Evolutionary conservation across 2,797 vertebrate species (phyloP), one percentile per base, ranked within the genome.

Genomic region (Enoplosus armatus): DNA sequence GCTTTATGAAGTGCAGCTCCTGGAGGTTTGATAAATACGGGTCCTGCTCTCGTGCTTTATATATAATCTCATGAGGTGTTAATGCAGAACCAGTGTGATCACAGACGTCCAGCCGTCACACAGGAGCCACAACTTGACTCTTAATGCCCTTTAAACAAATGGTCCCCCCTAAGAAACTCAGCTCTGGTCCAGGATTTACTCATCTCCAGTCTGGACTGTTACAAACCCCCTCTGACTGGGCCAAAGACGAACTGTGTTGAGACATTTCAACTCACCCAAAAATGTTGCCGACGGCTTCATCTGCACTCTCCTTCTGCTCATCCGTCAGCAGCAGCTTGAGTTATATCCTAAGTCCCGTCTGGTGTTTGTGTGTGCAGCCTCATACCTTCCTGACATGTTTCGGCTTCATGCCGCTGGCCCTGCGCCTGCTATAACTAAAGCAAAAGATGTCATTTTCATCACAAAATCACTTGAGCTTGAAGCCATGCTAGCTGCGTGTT

Each of bases 251-350:
- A 27, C 41, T 22, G 59, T 24, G 50, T 33, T 5, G 50, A 69
- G 47, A 54, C 76, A 26, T 41, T 29, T 27, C 12, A 55, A 1
- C 47, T 62, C 3, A 14, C 12, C 9, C 29, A 69, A 5, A 50
- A 70, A 58, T 50, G 53, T 26, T 20, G 22, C 15, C 9, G 55
- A 53, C 54, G 22, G 27, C 62, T 60, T 73, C 24, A 27, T 54
- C 31, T 43, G 5, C 15, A 16, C 41, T 43, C 41, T 43, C 37
- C 37, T 48, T 35, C 64, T 43, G 33, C 59, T 48, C 58, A 63
- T 80, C 77, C 29, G 29, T 72, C 55, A 45, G 43, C 0, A 10
- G 56, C 47, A 74, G 59, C 45, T 31, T 56, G 41, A 26, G 35
- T 74, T 50, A 62, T 9, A 45, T 7, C 37, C 11, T 64, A 56